phyloP scores from a whole-genome alignment of 1,140 invertebrate species.

The Chionoecetes opilio region DNA sequence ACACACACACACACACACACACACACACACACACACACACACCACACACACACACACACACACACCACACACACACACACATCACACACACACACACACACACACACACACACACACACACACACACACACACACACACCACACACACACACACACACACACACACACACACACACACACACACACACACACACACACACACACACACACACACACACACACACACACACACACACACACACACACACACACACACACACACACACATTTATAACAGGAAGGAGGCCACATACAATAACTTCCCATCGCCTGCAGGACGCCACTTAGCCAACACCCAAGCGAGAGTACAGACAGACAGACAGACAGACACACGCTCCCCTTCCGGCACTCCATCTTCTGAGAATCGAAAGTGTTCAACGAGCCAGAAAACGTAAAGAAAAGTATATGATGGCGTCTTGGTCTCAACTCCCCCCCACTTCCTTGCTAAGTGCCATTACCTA shows the following conservation, averaged over 20 bases:
- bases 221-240: conserved; percentile 8
- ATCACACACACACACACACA: too few relatives aligned
- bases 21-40: too few relatives aligned
- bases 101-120: too few relatives aligned
- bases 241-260: neutral
- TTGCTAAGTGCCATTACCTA: too few relatives aligned
- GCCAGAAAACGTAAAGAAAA: neutral
- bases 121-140: too few relatives aligned
- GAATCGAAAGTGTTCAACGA: neutral
- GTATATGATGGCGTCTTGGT: neutral
- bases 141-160: too few relatives aligned
- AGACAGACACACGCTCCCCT: neutral
- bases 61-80: too few relatives aligned
- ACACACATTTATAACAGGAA: neutral
- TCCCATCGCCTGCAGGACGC: neutral
- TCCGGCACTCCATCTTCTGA: neutral
- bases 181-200: too few relatives aligned
- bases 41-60: too few relatives aligned
- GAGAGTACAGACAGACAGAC: neutral
- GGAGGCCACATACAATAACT: neutral
- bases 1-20: too few relatives aligned
- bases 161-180: too few relatives aligned
- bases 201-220: too few relatives aligned
- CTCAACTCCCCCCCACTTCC: neutral
- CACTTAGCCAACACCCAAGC: neutral